These are phyloP conservation scores for Sisyra terminalis DNA, from an alignment of 2,888 invertebrate genomes.

Conservation along the genomic window DNA sequence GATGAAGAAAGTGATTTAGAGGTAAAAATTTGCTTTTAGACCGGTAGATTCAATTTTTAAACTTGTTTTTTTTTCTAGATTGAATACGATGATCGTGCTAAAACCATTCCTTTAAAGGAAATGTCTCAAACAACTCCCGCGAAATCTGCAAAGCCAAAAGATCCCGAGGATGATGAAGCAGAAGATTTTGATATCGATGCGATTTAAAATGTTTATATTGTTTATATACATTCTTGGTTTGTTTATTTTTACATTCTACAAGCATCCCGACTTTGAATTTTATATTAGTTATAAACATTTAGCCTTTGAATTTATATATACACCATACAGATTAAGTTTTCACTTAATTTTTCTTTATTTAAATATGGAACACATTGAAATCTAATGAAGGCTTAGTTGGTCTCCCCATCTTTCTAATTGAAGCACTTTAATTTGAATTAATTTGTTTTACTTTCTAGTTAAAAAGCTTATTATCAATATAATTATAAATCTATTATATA, in stretches of 20 bases:
- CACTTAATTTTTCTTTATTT: too few relatives aligned
- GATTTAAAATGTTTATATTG: conserved; percentile 39
- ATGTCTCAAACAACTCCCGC: conserved; percentile 27
- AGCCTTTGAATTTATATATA: too few relatives aligned
- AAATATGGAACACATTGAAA: too few relatives aligned
- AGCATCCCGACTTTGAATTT: too few relatives aligned
- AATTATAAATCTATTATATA: conserved; percentile 5
- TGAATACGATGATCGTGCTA: conserved; percentile 79
- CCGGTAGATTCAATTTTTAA: background rate
- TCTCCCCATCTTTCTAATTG: background rate
- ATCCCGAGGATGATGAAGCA: conserved; percentile 52
- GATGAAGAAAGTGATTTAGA: conserved; percentile 53
- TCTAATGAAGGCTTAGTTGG: too few relatives aligned
- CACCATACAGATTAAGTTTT: too few relatives aligned
- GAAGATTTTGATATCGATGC: conserved; percentile 87
- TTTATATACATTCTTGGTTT: too few relatives aligned
- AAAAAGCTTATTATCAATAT: conserved; percentile 1
- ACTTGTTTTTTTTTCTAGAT: conserved; percentile 33
- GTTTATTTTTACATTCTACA: too few relatives aligned
- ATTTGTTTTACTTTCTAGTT: background rate
- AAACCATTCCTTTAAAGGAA: conserved; percentile 52
- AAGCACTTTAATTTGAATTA: background rate
- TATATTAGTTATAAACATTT: too few relatives aligned
- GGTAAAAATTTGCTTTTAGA: conserved; percentile 18
- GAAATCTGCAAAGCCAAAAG: conserved; percentile 28